A percentile compares a stretch with the other conserved stretches of the same genome.
phyloP scores from a whole-genome alignment of 1,140 invertebrate genomes.

The Copidosoma floridanum region DNA sequence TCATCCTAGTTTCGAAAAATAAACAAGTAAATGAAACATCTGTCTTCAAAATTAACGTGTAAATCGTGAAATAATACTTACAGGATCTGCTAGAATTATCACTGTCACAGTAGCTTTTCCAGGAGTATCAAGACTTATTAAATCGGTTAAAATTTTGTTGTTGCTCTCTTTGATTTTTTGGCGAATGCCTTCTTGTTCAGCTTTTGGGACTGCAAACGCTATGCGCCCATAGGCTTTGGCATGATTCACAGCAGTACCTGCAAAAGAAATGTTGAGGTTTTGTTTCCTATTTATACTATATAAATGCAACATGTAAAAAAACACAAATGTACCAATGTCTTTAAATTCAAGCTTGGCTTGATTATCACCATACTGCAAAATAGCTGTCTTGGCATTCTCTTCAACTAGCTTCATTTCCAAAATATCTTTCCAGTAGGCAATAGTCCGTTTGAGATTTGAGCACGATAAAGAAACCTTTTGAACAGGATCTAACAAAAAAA shows the following conservation, averaged over 20 bases:
- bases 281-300: conserved; percentile 24
- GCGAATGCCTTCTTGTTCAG: conserved; percentile 73
- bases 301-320: neutral
- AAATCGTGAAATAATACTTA: conserved; percentile 54
- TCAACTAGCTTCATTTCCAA: conserved; percentile 73
- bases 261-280: too few relatives aligned
- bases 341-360: conserved; percentile 76
- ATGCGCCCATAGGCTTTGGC: conserved; percentile 93
- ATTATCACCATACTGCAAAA: conserved; percentile 70
- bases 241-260: conserved; percentile 70
- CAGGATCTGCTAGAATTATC: conserved; percentile 92
- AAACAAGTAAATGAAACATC: conserved; percentile 13
- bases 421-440: conserved; percentile 80
- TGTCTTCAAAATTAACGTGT: conserved; percentile 5
- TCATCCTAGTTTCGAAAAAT: conserved; percentile 66
- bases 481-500: conserved; percentile 70
- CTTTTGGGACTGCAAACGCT: conserved; percentile 84
- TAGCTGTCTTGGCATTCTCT: conserved; percentile 59
- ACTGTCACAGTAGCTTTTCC: conserved; percentile 95
- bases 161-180: conserved; percentile 70
- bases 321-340: conserved; percentile 72
- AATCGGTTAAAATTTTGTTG: conserved; percentile 80
- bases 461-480: conserved; percentile 77
- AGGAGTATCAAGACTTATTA: conserved; percentile 89
- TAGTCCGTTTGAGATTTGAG: conserved; percentile 74